A percentile compares a stretch with the other conserved stretches of the same genome.
Conservation (phyloP, 2,888 invertebrate genomes). For the Rhagophthalmus giganteus region DNA sequence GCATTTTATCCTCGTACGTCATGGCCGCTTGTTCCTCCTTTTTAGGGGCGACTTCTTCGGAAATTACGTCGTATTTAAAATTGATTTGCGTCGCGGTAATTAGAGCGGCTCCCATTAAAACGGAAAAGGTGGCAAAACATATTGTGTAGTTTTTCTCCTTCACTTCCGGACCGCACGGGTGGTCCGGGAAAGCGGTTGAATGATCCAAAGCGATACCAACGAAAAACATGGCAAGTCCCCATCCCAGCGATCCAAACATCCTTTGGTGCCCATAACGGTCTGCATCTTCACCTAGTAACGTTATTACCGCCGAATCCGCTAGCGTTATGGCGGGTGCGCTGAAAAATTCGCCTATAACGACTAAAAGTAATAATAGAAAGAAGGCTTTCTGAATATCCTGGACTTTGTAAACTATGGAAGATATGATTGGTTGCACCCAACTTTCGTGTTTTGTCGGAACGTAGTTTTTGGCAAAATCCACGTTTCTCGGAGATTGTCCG, state of each 20-base stretch:
- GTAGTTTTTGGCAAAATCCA: conserved; percentile 77
- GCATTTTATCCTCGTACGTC: conserved; percentile 75
- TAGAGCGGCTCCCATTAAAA: conserved; percentile 93
- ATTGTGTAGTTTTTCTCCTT: conserved; percentile 98
- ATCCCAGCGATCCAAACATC: conserved; percentile 97
- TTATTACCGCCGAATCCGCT: conserved; percentile 90
- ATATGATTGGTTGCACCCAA: conserved; percentile 89
- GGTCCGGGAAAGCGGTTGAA: conserved; percentile 91
- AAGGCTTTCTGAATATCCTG: conserved; percentile 94
- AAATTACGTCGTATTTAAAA: conserved; percentile 66
- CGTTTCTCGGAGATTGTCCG: conserved; percentile 74
- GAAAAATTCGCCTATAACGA: conserved; percentile 97
- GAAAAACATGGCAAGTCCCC: conserved; percentile 99
- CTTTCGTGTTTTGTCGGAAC: conserved; percentile 67
- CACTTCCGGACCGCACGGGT: conserved; percentile 86
- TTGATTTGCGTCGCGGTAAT: conserved; percentile 87
- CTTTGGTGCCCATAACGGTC: conserved; percentile 88
- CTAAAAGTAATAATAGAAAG: conserved; percentile 87
- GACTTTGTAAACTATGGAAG: conserved; percentile 87
- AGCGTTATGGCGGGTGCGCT: conserved; percentile 94
- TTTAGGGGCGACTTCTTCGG: conserved; percentile 40
- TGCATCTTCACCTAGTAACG: conserved; percentile 66
- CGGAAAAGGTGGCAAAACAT: conserved; percentile 96
- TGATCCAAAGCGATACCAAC: conserved; percentile 96
- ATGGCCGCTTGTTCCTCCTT: conserved; percentile 47